Conservation (phyloP, 1,140 invertebrate species). For the Trinorchestia longiramus region DNA sequence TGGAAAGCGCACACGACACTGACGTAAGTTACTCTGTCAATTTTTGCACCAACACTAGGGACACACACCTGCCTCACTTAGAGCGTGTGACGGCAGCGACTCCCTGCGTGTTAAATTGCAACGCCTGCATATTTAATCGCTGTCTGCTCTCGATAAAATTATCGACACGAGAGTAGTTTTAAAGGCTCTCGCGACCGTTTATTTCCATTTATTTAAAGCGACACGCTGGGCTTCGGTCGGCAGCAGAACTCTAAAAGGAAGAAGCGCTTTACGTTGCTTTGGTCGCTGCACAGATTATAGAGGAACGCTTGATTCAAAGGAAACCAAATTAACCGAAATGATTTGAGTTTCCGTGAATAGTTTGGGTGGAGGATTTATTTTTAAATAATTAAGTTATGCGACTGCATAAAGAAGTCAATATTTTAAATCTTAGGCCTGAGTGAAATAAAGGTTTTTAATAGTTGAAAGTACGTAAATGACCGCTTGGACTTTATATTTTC, state of each 20-base stretch:
- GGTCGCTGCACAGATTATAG: not conserved
- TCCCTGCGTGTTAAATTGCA: not conserved
- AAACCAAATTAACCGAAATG: not conserved
- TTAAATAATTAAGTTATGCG: not conserved
- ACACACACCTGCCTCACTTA: not conserved
- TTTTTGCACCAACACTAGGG: not conserved
- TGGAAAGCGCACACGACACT: not conserved
- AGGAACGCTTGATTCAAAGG: not conserved
- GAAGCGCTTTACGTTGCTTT: not conserved
- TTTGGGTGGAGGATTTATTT: not conserved
- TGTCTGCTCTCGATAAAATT: constrained; percentile 1
- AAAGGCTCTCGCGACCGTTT: not conserved
- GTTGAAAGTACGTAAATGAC: not conserved
- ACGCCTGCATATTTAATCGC: not conserved
- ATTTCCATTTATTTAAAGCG: constrained; percentile 1
- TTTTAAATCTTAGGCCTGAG: not conserved
- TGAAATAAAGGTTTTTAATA: not conserved
- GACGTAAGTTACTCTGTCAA: not conserved
- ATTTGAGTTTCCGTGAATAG: not conserved
- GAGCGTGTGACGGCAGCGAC: not conserved
- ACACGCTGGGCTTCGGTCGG: not conserved
- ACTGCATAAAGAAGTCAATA: not conserved
- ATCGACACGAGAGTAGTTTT: constrained; percentile 7
- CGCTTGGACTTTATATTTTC: no score
- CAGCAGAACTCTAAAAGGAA: not conserved